Conservation (phyloP, 2,888 invertebrate species). For the Drosophila suboccidentalis region DNA sequence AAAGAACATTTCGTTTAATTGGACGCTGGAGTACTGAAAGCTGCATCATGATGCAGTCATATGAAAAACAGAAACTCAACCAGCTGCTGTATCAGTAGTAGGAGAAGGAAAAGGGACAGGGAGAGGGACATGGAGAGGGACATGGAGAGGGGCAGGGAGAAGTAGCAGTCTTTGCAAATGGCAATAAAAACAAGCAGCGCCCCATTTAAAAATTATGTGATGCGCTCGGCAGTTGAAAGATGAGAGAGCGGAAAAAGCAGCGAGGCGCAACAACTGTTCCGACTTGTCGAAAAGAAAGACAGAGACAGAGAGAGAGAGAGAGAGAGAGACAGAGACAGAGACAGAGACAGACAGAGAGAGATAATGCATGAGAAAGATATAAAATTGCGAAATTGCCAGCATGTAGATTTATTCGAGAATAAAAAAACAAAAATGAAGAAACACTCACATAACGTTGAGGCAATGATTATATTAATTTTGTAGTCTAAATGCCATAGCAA, state of each 20-base stretch:
- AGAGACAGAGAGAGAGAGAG: slow-evolving; percentile 2
- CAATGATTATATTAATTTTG: slow-evolving; percentile 28
- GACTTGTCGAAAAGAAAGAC: slow-evolving; percentile 4
- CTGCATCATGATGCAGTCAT: slow-evolving; percentile 77
- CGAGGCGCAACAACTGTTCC: slow-evolving; percentile 50
- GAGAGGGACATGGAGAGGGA: neutral
- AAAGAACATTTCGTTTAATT: slow-evolving; percentile 78
- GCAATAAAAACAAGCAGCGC: slow-evolving; percentile 79
- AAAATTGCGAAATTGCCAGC: slow-evolving; percentile 43
- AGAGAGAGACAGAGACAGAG: slow-evolving; percentile 13
- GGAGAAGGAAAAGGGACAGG: neutral
- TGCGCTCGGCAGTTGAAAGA: slow-evolving; percentile 39
- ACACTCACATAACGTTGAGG: slow-evolving; percentile 1
- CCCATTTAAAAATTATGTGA: slow-evolving; percentile 79
- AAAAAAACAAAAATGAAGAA: slow-evolving; percentile 12
- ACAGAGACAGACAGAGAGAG: slow-evolving; percentile 3
- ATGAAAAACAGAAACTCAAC: slow-evolving; percentile 53
- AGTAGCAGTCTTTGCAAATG: slow-evolving; percentile 37
- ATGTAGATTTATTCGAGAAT: slow-evolving; percentile 26
- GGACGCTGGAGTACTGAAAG: slow-evolving; percentile 79
- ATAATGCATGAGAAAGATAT: slow-evolving; percentile 44
- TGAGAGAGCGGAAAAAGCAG: slow-evolving; percentile 12
- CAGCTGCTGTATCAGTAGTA: slow-evolving; percentile 4
- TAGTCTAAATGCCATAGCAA: slow-evolving; percentile 9
- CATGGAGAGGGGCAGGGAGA: neutral